Conservation (phyloP, 2,888 invertebrate genomes). For the Scrobipalpa costella region DNA sequence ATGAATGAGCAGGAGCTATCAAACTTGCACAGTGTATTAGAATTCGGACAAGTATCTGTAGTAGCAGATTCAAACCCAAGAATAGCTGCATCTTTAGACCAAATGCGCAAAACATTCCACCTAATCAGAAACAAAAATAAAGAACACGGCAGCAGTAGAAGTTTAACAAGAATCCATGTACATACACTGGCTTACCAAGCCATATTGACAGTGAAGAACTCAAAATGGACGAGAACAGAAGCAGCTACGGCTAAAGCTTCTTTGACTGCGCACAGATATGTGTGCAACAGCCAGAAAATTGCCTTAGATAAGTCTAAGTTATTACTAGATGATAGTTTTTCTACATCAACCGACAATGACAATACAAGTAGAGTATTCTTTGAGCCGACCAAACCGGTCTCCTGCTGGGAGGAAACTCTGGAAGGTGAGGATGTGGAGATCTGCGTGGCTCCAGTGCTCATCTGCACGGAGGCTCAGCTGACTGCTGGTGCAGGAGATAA, state of each 20-base stretch:
- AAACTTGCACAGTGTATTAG: conserved; percentile 86
- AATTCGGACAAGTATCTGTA: conserved; percentile 85
- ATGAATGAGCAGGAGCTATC: conserved; percentile 95
- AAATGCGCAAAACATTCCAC: conserved; percentile 87
- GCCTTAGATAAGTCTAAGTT: conserved; percentile 75
- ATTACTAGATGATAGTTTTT: conserved; percentile 91
- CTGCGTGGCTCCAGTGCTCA: conserved; percentile 91
- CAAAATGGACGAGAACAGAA: conserved; percentile 88
- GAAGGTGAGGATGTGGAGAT: conserved; percentile 81
- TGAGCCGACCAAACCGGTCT: conserved; percentile 86
- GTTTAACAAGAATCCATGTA: conserved; percentile 88
- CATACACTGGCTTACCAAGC: conserved; percentile 95
- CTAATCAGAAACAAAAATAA: conserved; percentile 72
- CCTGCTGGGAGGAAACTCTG: conserved; percentile 89
- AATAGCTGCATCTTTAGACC: conserved; percentile 89
- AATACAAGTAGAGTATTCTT: conserved; percentile 82
- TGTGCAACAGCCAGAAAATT: conserved; percentile 85
- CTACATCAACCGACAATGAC: conserved; percentile 83
- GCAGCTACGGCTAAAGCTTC: conserved; percentile 92
- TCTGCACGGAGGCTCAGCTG: conserved; percentile 89
- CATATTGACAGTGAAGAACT: conserved; percentile 85
- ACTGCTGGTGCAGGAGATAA: conserved; percentile 95
- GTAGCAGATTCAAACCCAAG: conserved; percentile 90
- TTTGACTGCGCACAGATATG: conserved; percentile 90
- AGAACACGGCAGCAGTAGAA: conserved; percentile 71